A percentile compares a stretch with the other conserved stretches of the same genome.
Conservation (phyloP, 2,797 vertebrate species). For the Myotis planiceps region DNA sequence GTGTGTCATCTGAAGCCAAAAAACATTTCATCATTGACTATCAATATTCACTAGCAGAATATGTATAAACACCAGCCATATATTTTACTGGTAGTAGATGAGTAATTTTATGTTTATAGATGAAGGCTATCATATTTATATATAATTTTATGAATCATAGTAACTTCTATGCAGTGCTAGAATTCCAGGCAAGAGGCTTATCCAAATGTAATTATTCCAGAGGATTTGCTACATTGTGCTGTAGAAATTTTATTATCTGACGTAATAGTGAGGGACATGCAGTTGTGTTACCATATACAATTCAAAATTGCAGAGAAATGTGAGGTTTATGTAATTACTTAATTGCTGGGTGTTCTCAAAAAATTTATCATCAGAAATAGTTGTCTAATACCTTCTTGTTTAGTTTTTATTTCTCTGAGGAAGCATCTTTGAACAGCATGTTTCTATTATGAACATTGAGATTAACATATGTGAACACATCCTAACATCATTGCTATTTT, state of each 20-base stretch:
- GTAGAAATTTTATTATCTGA: neutral
- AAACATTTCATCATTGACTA: neutral
- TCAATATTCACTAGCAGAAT: neutral
- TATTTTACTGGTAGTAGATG: neutral
- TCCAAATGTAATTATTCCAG: neutral
- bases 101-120: neutral
- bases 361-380: neutral
- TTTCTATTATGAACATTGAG: constrained; percentile 32
- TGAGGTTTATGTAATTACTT: neutral
- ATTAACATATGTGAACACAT: constrained; percentile 46
- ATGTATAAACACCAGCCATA: neutral
- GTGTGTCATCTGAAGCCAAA: neutral
- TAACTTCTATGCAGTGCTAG: neutral
- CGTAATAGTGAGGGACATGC: neutral
- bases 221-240: neutral
- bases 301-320: neutral
- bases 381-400: neutral
- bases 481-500: constrained; percentile 63
- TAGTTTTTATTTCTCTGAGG: constrained; percentile 60
- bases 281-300: neutral
- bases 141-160: neutral
- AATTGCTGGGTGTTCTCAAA: neutral
- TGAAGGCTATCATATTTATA: neutral
- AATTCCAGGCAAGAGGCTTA: neutral
- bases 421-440: constrained; percentile 10